Percentiles rank a stretch among this genome's conserved stretches.
phyloP scores from a whole-genome alignment of 2,113 vertebrate species.

The Chaetops frenatus region DNA sequence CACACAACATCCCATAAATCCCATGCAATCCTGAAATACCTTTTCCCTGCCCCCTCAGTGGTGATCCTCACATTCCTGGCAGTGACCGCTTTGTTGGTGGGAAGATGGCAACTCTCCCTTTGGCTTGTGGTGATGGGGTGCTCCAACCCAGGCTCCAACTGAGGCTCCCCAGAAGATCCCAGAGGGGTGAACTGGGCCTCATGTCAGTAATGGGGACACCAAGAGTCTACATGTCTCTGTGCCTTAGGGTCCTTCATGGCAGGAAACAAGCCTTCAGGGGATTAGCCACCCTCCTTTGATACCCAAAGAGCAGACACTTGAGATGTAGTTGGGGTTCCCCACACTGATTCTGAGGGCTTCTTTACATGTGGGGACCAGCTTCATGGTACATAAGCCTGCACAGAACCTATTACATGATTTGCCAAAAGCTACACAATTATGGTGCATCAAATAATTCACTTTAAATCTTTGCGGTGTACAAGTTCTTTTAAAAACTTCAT shows the following conservation, averaged over 20 bases:
- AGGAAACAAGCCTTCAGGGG: not conserved
- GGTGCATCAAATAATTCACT: not conserved
- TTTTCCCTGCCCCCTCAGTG: rapidly evolving
- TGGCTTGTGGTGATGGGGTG: not conserved
- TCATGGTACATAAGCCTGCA: not conserved
- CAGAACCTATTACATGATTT: not conserved
- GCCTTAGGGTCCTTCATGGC: too few species aligned
- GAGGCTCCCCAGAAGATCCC: not conserved
- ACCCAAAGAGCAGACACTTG: not conserved
- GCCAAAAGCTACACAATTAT: not conserved
- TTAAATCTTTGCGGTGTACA: not conserved
- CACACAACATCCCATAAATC: not conserved
- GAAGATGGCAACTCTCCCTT: not conserved
- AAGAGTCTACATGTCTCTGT: rapidly evolving
- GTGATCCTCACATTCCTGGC: not conserved
- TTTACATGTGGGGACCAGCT: not conserved
- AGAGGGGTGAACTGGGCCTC: rapidly evolving
- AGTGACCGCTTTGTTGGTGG: not conserved
- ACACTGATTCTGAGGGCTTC: not conserved
- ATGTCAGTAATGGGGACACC: rapidly evolving
- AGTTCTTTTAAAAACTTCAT: not conserved
- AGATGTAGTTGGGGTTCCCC: rapidly evolving
- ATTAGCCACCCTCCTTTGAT: rapidly evolving
- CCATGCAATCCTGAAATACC: rapidly evolving
- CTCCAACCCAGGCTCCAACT: not conserved